Conservation (phyloP, 2,888 invertebrate genomes). For the Trachelus tabidus region DNA sequence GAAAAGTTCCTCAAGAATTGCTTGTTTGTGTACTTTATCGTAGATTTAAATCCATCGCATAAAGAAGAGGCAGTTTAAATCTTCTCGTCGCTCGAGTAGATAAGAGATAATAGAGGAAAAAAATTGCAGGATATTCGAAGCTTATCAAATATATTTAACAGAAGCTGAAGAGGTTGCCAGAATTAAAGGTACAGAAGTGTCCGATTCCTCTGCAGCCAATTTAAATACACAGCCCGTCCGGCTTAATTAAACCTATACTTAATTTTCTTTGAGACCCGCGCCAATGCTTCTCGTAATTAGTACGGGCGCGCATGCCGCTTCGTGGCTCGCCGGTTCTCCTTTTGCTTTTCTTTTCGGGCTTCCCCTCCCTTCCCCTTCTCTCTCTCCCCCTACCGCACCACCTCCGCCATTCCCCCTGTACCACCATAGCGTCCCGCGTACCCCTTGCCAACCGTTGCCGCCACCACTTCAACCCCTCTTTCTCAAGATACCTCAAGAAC, state of each 20-base stretch:
- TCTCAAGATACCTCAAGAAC: slow-evolving; percentile 11
- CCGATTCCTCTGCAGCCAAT: slow-evolving; percentile 39
- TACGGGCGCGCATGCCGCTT: slow-evolving; percentile 53
- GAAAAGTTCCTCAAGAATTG: too few relatives aligned
- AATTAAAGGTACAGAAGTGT: neutral
- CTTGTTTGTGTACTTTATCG: too few relatives aligned
- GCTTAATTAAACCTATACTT: slow-evolving; percentile 61
- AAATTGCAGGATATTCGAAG: too few relatives aligned
- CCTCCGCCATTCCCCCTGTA: slow-evolving; percentile 6
- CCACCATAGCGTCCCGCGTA: slow-evolving; percentile 15
- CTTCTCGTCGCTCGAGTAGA: slow-evolving; percentile 1
- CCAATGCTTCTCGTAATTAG: slow-evolving; percentile 58
- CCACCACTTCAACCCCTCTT: slow-evolving; percentile 6
- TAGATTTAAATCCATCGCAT: neutral
- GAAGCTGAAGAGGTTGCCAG: too few relatives aligned
- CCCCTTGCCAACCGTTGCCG: neutral
- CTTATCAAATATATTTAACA: too few relatives aligned
- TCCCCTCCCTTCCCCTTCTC: neutral
- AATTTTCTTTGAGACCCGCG: slow-evolving; percentile 52
- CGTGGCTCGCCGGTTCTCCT: slow-evolving; percentile 28
- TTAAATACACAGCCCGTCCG: slow-evolving; percentile 51
- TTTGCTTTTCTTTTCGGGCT: slow-evolving; percentile 44
- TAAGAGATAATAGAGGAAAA: too few relatives aligned
- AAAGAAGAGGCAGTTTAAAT: slow-evolving; percentile 2
- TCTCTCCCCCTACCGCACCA: too few relatives aligned